These are phyloP conservation scores for Myotis myotis DNA, from an alignment of 2,797 vertebrate genomes.

Conservation along the genomic window DNA sequence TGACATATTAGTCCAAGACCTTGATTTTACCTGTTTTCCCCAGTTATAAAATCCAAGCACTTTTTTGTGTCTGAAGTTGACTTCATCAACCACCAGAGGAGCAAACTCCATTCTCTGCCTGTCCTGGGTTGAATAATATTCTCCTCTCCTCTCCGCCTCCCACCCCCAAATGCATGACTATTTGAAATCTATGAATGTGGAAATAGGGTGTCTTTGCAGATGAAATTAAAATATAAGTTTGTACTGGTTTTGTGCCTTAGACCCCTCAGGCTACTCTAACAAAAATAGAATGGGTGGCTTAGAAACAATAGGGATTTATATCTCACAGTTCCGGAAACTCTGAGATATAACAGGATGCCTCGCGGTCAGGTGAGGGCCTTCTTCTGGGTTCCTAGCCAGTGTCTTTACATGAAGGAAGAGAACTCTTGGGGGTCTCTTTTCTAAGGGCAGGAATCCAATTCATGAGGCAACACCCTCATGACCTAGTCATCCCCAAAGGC, in stretches of 20 bases:
- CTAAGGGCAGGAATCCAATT: neutral
- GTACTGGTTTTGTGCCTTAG: neutral
- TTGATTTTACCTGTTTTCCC: neutral
- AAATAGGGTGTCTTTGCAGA: neutral
- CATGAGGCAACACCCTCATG: neutral
- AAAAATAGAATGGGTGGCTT: neutral
- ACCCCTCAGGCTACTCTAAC: neutral
- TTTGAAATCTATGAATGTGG: neutral
- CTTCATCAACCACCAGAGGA: neutral
- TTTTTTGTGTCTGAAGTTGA: neutral
- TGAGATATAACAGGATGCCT: neutral
- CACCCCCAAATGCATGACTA: neutral
- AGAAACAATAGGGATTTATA: neutral
- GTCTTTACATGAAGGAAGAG: neutral
- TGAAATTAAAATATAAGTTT: neutral
- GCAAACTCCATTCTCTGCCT: neutral
- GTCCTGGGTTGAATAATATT: neutral
- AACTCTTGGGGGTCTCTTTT: neutral
- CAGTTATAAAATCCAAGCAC: neutral
- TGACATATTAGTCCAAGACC: neutral
- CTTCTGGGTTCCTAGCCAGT: neutral
- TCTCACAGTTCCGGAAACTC: neutral
- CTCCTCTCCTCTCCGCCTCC: accelerated
- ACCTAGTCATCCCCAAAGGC: neutral
- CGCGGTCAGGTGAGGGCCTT: neutral